Evolutionary conservation across 2,113 vertebrate genomes (phyloP).

Genomic region (Ameiurus melas): DNA sequence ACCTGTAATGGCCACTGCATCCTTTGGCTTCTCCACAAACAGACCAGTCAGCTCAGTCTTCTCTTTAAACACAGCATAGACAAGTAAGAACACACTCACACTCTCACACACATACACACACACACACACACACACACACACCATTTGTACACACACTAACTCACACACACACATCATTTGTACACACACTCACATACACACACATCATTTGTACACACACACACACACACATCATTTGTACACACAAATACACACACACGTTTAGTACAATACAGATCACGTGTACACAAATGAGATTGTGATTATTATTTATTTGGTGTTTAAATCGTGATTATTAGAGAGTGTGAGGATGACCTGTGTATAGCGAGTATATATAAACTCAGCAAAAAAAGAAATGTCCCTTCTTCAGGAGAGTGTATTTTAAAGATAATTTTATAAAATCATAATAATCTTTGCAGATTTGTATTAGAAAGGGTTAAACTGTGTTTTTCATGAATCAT

Average conservation of each 20-base stretch:
- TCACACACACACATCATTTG: too few relatives aligned
- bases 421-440: too few relatives aligned
- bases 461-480: too few relatives aligned
- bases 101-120: not conserved
- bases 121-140: not conserved
- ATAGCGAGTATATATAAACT: too few relatives aligned
- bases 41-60: slow-evolving; percentile 40
- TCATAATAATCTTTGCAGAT: too few relatives aligned
- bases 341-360: not conserved
- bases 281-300: not conserved
- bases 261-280: not conserved
- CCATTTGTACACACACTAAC: too few relatives aligned
- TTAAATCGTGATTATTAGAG: not conserved
- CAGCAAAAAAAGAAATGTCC: too few relatives aligned
- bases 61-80: slow-evolving; percentile 17
- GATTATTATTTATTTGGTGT: not conserved
- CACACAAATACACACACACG: not conserved
- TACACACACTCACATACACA: too few relatives aligned
- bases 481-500: too few relatives aligned
- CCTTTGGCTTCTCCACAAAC: slow-evolving; percentile 44
- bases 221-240: not conserved
- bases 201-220: too few relatives aligned
- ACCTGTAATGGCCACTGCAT: slow-evolving; percentile 34
- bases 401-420: too few relatives aligned
- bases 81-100: not conserved